Evolutionary conservation across 2,113 vertebrate species (phyloP).

Genomic region (Saimiri boliviensis): DNA sequence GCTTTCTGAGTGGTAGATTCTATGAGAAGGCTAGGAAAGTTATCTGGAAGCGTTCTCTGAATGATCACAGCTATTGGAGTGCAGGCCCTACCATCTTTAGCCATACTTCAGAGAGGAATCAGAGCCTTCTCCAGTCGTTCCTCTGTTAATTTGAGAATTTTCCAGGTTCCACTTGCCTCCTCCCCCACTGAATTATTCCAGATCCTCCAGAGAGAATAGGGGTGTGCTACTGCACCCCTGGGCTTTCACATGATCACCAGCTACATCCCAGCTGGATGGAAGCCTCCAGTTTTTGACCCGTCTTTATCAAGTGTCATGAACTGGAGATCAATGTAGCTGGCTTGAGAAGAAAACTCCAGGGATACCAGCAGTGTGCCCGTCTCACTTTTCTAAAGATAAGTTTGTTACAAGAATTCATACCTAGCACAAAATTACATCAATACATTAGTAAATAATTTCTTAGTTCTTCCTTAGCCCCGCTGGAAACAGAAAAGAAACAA

Average conservation of each 20-base stretch:
- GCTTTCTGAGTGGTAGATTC: neutral
- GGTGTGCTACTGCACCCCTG: neutral
- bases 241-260: neutral
- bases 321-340: neutral
- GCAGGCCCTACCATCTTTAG: neutral
- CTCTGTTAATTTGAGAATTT: constrained; percentile 17
- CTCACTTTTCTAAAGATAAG: neutral
- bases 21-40: neutral
- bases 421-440: neutral
- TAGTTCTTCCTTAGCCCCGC: neutral
- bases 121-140: neutral
- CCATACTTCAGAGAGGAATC: neutral
- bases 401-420: neutral
- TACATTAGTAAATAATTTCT: neutral
- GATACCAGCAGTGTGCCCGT: neutral
- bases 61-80: neutral
- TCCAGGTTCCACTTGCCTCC: neutral
- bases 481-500: constrained; percentile 7
- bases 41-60: neutral
- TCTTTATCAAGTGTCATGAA: neutral
- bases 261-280: neutral
- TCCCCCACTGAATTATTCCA: neutral
- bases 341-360: neutral
- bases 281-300: neutral
- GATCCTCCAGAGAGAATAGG: neutral